These are phyloP conservation scores for Amphipoea lucens DNA, from an alignment of 2,888 invertebrate species.

Conservation along the genomic window DNA sequence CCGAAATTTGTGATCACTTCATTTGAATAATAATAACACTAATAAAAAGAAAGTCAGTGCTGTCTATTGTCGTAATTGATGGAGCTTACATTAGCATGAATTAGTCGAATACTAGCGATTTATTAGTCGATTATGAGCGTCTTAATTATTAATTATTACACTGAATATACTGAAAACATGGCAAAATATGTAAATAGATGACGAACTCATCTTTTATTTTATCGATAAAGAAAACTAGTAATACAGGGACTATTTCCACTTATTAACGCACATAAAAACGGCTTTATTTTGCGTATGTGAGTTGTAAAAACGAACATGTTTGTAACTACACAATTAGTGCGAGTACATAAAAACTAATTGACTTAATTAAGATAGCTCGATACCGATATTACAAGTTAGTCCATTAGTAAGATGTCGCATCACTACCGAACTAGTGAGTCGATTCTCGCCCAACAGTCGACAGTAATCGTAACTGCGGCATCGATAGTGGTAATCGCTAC, in stretches of 20 bases:
- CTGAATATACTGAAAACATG: conserved; percentile 20
- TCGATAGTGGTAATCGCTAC: conserved; percentile 54
- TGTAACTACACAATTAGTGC: conserved; percentile 54
- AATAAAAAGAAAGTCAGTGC: conserved; percentile 47
- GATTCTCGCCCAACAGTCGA: conserved; percentile 47
- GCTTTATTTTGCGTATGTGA: conserved; percentile 48
- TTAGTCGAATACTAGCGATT: conserved; percentile 46
- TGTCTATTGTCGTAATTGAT: conserved; percentile 27
- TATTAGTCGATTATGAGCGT: conserved; percentile 41
- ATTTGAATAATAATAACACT: conserved; percentile 62
- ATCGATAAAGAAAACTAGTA: conserved; percentile 35
- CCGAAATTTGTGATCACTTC: conserved; percentile 56
- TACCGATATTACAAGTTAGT: conserved; percentile 54
- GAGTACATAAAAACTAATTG: conserved; percentile 63
- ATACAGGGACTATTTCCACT: conserved; percentile 31
- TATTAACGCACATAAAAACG: conserved; percentile 39
- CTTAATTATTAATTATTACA: conserved; percentile 31
- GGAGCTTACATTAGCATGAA: conserved; percentile 16
- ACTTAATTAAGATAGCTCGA: conserved; percentile 62
- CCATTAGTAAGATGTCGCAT: conserved; percentile 63
- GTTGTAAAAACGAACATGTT: conserved; percentile 54
- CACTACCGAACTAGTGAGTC: conserved; percentile 58
- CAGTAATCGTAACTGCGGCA: conserved; percentile 50
- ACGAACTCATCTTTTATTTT: conserved; percentile 16
- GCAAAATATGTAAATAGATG: conserved; percentile 33